Evolutionary conservation across 35 echinoderm and acorn worm species (phyloP), one percentile per base, ranked within the genome.

Genomic region (Acanthaster planci): DNA sequence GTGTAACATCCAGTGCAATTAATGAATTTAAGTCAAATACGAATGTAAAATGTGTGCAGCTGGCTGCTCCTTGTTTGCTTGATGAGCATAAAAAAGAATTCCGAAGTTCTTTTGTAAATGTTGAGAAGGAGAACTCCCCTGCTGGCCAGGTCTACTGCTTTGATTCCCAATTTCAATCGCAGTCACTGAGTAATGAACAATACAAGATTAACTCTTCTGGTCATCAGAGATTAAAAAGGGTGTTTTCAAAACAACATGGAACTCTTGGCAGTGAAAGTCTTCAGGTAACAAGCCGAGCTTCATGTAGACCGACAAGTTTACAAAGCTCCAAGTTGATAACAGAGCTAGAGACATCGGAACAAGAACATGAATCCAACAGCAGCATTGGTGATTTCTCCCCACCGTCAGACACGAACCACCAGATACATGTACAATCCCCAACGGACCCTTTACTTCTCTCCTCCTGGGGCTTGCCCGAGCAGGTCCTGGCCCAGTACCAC

Each of bases 381-480:
- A 34, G 34, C 27, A 26, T 59, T 26, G 34, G 64, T 26, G 0
- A 14, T 72, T 2, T 7, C 23, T 72, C 64, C 30, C 64, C 23
- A 72, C 26, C 64, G 26, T 0, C 64, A 0, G 64, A 26, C 26
- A 31, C 23, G 34, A 72, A 26, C 64, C 23, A 91, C 0, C 60
- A 78, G 15, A 84, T 77, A 18, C n/a, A n/a, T n/a, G n/a, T n/a
- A n/a, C 77, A 54, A 14, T 59, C 89, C 10, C 27, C 90, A 16
- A 76, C 51, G 26, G 89, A 98, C 56, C 84, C 64, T 56, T 60
- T 93, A 17, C 80, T 84, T 26, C 85, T 98, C 18, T 87, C 91
- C 14, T 98, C 95, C 2, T 98, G 95, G 95, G 95, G 95, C 14
- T 82, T 98, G 8, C 91, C 95, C 9, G 88, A 90, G 2, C 42